Evolutionary conservation across 2,113 vertebrate genomes (phyloP).

Genomic region (Alligator mississippiensis): DNA sequence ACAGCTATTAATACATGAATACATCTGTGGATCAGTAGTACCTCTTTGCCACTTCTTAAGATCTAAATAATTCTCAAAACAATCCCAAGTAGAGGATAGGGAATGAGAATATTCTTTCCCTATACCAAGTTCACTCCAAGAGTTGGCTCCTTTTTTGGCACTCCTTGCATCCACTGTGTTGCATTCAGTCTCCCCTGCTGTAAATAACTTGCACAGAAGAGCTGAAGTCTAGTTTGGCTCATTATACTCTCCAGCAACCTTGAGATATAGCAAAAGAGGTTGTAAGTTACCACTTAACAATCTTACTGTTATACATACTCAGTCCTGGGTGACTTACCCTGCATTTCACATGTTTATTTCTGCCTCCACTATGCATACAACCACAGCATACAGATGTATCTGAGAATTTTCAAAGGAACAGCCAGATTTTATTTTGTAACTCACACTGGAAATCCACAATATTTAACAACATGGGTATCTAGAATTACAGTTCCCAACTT

Average conservation of each 20-base stretch:
- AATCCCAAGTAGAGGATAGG: not conserved
- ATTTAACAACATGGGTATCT: not conserved
- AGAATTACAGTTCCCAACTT: not conserved
- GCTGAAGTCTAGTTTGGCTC: not conserved
- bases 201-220: not conserved
- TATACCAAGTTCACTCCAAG: not conserved
- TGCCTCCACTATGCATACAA: too few relatives aligned
- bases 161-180: not conserved
- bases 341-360: too few relatives aligned
- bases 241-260: not conserved
- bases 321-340: too few relatives aligned
- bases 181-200: not conserved
- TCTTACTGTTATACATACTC: not conserved
- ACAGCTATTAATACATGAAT: too few relatives aligned
- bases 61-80: not conserved
- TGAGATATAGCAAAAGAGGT: not conserved
- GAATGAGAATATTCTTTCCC: not conserved
- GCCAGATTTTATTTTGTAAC: not conserved
- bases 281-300: not conserved
- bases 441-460: not conserved
- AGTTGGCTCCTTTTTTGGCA: not conserved
- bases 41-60: not conserved
- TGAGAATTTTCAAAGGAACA: not conserved
- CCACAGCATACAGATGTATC: too few relatives aligned
- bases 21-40: too few relatives aligned